phyloP scores from a whole-genome alignment of 2,888 invertebrate genomes.

The Lissonota sp. region DNA sequence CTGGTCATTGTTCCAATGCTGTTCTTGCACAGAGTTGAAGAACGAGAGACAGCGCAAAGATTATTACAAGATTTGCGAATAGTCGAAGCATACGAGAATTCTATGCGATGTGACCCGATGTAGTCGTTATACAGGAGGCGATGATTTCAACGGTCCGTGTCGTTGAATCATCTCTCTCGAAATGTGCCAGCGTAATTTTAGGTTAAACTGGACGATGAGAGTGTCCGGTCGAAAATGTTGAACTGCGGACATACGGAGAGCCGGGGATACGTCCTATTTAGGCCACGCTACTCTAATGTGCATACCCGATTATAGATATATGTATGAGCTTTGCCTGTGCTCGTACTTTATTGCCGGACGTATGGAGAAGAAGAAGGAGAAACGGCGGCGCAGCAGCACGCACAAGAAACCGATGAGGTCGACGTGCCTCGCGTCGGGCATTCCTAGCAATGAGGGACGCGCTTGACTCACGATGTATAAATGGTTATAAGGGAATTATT shows the following conservation, averaged over 20 bases:
- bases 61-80: no score
- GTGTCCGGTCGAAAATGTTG: slow-evolving; percentile 69
- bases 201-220: slow-evolving; percentile 71
- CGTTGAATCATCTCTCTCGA: slow-evolving; percentile 79
- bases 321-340: no score
- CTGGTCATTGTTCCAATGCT: no score
- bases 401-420: slow-evolving; percentile 60
- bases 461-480: slow-evolving; percentile 62
- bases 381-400: neutral
- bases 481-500: slow-evolving; percentile 56
- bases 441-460: slow-evolving; percentile 52
- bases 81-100: no score
- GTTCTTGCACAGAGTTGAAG: no score
- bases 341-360: neutral
- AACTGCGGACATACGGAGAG: no score
- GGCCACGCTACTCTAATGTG: slow-evolving; percentile 44
- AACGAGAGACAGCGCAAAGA: no score
- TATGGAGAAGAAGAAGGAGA: neutral
- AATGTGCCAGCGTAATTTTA: slow-evolving; percentile 80
- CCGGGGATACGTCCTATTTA: slow-evolving; percentile 68
- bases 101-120: no score
- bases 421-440: slow-evolving; percentile 50
- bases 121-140: no score
- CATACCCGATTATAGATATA: no score
- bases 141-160: no score